Evolutionary conservation across 92 coral and sea anemone species (phyloP), one percentile per base, ranked within the genome.

Genomic region (Hydrozoanthus gracilis): DNA sequence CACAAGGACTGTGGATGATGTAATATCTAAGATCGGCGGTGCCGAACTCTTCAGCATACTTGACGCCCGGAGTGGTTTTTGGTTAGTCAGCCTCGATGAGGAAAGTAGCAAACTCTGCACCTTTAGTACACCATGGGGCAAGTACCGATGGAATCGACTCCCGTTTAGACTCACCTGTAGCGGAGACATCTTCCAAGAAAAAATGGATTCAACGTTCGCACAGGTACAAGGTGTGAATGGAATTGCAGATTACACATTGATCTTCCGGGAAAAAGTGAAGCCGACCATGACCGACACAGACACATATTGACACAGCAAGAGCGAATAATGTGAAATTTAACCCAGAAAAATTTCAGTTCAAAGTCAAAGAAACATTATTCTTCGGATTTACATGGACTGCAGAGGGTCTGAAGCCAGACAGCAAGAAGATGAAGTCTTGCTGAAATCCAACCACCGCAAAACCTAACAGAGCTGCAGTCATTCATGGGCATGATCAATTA

Each of bases 71-170:
- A 88, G 90, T 78, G 93, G 95, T 3, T 92, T 60, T 58, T 92
- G 92, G 92, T 90, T 87, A 71, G 88, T 82, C 8, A 15, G 11
- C 4, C 84, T 89, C n/a, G n/a, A n/a, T 18, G 89, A 89, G 20
- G 89, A 89, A 44, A 88, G 90, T 18, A 88, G 89, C 75, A 87
- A 52, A 61, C 86, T 88, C 9, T 82, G 90, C 88, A 89, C 95
- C 9, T 92, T 92, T 88, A 88, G 49, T 87, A 90, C 90, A 7
- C 92, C 96, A 3, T 93, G 90, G 92, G 93, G 92, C 35, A 90
- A 91, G 84, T 91, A 56, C 86, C 50, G 90, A 7, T 87, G 86
- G 85, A 78, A 61, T 14, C 70, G 90, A 27, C 89, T 91, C 13
- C 92, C 94, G 0, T 87, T 93, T 82, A 86, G 93, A 7, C 88